Percentiles rank a stretch among this genome's conserved stretches.
These are phyloP conservation scores for Paralinhomoeus sp. DNA, from an alignment of 2,888 invertebrate genomes.

Conservation along the genomic window DNA sequence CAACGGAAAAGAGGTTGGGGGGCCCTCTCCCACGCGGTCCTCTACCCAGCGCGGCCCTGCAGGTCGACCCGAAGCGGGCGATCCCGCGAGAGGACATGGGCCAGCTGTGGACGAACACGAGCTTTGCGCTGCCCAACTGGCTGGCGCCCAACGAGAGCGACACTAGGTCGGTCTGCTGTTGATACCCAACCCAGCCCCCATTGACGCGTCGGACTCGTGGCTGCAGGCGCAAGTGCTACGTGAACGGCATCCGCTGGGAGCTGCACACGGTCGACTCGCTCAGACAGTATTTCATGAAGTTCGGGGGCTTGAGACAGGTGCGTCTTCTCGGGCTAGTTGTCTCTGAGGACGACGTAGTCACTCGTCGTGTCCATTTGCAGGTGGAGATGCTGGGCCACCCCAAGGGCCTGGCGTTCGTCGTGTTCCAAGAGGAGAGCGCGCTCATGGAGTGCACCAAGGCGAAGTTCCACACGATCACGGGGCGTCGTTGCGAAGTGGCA, in stretches of 20 bases:
- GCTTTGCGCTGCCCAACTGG: too few species aligned
- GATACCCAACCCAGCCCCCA: too few species aligned
- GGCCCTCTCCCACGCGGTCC: too few species aligned
- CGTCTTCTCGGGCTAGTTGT: neutral
- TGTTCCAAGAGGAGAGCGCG: constrained; percentile 16
- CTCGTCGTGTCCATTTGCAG: too few species aligned
- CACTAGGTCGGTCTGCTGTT: neutral
- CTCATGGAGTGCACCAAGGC: constrained; percentile 13
- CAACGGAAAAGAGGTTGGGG: constrained; percentile 11
- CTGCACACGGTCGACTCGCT: constrained; percentile 19
- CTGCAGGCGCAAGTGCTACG: too few species aligned
- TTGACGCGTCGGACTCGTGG: too few species aligned
- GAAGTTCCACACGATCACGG: constrained; percentile 12
- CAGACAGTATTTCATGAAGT: constrained; percentile 18
- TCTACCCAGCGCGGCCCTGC: too few species aligned
- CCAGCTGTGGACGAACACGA: too few species aligned
- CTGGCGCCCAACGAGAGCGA: neutral
- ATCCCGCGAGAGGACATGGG: constrained; percentile 24
- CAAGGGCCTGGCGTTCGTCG: constrained; percentile 20
- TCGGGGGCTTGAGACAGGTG: constrained; percentile 18
- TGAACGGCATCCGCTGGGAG: constrained; percentile 11
- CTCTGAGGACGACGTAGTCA: too few species aligned
- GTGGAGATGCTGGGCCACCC: constrained; percentile 22
- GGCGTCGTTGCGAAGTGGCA: constrained; percentile 10
- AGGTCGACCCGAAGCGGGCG: constrained; percentile 21